Percentiles rank a stretch among this genome's conserved stretches.
Conservation (phyloP, 2,888 invertebrate genomes). For the Philopedon plagiatum region DNA sequence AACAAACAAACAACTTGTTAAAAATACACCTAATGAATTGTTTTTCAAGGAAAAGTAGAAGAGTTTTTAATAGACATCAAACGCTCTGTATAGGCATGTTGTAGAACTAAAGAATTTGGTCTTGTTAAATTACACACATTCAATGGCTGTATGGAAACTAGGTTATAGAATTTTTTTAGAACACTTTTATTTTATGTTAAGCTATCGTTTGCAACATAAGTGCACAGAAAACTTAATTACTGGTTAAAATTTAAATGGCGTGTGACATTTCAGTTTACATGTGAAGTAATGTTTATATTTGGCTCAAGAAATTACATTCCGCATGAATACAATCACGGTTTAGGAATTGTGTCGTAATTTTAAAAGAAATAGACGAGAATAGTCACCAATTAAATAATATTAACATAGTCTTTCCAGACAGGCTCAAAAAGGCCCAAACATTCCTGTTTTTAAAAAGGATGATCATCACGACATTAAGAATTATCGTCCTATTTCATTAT, state of each 20-base stretch:
- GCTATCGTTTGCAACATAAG: background rate
- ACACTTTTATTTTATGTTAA: constrained; percentile 30
- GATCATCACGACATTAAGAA: too few species aligned
- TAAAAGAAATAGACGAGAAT: background rate
- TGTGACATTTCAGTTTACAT: background rate
- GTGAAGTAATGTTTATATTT: background rate
- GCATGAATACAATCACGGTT: background rate
- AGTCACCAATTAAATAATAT: too few species aligned
- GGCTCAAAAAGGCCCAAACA: too few species aligned
- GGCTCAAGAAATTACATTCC: background rate
- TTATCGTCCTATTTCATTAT: too few species aligned
- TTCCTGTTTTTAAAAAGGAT: too few species aligned
- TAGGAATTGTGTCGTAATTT: too few species aligned
- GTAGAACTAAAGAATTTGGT: constrained; percentile 13
- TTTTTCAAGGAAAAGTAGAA: constrained; percentile 1
- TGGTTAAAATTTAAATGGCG: background rate
- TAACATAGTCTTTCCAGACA: too few species aligned
- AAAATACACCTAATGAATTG: background rate
- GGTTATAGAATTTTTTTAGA: constrained; percentile 31
- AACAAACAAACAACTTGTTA: constrained; percentile 9
- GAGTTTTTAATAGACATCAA: constrained; percentile 4
- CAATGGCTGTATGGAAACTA: constrained; percentile 27
- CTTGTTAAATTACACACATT: constrained; percentile 1
- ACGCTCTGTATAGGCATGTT: background rate
- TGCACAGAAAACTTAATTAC: background rate